These are phyloP conservation scores for Xenopus tropicalis DNA, from an alignment of 2,113 vertebrate genomes.

Conservation along the genomic window DNA sequence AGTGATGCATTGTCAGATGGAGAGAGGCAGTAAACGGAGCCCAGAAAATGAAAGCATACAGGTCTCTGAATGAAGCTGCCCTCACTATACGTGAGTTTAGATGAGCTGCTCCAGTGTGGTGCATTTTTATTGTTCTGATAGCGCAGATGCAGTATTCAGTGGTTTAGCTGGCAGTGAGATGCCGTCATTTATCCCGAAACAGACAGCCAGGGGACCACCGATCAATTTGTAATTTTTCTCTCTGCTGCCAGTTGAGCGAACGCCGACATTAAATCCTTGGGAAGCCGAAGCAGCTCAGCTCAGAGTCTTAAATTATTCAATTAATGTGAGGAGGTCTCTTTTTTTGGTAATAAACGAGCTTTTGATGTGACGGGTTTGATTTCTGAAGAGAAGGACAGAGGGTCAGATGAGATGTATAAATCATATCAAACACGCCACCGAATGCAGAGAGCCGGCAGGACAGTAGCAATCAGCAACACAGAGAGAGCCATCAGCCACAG, in stretches of 20 bases:
- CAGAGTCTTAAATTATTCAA: constrained; percentile 44
- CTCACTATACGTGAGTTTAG: constrained; percentile 7
- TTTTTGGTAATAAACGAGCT: constrained; percentile 42
- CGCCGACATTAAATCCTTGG: constrained; percentile 44
- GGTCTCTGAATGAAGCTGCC: constrained; percentile 18
- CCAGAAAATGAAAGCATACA: background rate
- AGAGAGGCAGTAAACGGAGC: background rate
- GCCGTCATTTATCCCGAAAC: constrained; percentile 40
- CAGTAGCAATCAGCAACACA: constrained; percentile 20
- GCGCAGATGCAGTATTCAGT: constrained; percentile 35
- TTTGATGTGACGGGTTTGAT: constrained; percentile 44
- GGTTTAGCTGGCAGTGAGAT: constrained; percentile 33
- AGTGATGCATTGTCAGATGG: too few relatives aligned
- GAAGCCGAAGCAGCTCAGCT: constrained; percentile 39
- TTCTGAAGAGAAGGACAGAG: constrained; percentile 44
- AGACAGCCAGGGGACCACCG: constrained; percentile 45
- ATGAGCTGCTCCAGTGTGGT: constrained; percentile 17
- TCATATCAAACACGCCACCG: constrained; percentile 28
- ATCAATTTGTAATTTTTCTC: constrained; percentile 47
- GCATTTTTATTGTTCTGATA: constrained; percentile 29
- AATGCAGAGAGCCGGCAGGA: constrained; percentile 23
- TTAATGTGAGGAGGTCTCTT: constrained; percentile 44
- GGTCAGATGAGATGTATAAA: constrained; percentile 41
- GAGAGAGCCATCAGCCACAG: constrained; percentile 20
- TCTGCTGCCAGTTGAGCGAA: constrained; percentile 41